Base-by-base conservation (phyloP, 2,888 invertebrate species). In the Cryptus armator region DNA sequence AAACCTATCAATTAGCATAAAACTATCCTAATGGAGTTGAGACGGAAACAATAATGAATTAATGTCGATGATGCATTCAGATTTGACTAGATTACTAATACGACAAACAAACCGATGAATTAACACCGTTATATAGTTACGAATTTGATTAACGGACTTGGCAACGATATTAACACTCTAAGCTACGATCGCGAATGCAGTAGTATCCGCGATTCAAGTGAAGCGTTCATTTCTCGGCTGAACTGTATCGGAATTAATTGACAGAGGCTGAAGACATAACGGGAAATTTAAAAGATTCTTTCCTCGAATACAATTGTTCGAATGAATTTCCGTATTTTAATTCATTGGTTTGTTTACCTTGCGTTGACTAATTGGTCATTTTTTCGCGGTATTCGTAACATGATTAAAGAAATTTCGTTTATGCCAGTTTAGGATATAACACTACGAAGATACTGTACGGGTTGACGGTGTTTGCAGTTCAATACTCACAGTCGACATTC, bases 71-170 rank as follows among this genome's bases (percentile, higher is more conserved):
- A 9, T 48, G 48, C 48, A 48, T n/a, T 7, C n/a, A 12, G 3
- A 12, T 48, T 48, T 48, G 84, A 84, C 81, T 84, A 81, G 84
- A 84, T 81, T 74, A 24, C 32, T 56, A 10, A 53, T 74, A 72
- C 24, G 43, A 19, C n/a, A 43, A 56, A 43, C 43, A 2, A 48
- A 12, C 48, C 48, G 37, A 37, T 37, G 37, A 37, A 37, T 37
- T 37, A 37, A 37, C 37, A 1, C 37, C 1, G 6, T 5, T 37
- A 37, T 37, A 37, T 37, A 37, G 5, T 5, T 37, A 9, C 5
- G 37, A 37, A 37, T 37, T 37, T 37, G 37, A 37, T 37, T 37
- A 9, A 37, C 37, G 37, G 37, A 37, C 37, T 37, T 37, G 37
- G 37, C 37, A 37, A 4, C 9, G 37, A 9, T 7, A 37, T 2